Evolutionary conservation across 2,113 vertebrate species (phyloP).

Genomic region (Heterocephalus glaber): DNA sequence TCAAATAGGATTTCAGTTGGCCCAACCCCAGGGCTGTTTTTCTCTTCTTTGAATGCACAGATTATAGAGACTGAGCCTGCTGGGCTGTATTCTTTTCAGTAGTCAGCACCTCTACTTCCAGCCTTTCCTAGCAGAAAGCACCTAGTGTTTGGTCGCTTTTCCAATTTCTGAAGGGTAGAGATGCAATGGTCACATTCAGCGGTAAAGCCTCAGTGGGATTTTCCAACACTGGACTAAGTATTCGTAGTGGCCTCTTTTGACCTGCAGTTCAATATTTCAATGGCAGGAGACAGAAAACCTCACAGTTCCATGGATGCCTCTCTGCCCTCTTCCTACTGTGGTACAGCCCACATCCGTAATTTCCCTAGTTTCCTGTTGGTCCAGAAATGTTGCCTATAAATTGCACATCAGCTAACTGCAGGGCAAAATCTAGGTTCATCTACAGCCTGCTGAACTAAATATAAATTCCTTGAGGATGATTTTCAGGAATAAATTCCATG

Average conservation of each 20-base stretch:
- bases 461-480: slow-evolving; percentile 1
- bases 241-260: neutral
- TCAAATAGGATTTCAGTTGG: neutral
- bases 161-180: neutral
- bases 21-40: neutral
- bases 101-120: neutral
- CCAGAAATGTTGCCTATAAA: neutral
- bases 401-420: neutral
- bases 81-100: neutral
- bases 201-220: neutral
- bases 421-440: neutral
- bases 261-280: neutral
- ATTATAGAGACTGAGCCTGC: neutral
- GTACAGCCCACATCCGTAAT: neutral
- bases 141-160: accelerated
- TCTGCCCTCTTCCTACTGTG: neutral
- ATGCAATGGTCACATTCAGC: accelerated
- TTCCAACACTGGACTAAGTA: neutral
- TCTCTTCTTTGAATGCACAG: neutral
- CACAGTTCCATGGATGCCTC: neutral
- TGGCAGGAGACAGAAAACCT: neutral
- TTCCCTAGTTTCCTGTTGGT: neutral
- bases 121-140: neutral
- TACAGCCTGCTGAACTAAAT: neutral
- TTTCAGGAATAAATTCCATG: neutral